A percentile compares a stretch with the other conserved stretches of the same genome.
Evolutionary conservation across 2,797 vertebrate species (phyloP).

Genomic region (Labeo calbasu): DNA sequence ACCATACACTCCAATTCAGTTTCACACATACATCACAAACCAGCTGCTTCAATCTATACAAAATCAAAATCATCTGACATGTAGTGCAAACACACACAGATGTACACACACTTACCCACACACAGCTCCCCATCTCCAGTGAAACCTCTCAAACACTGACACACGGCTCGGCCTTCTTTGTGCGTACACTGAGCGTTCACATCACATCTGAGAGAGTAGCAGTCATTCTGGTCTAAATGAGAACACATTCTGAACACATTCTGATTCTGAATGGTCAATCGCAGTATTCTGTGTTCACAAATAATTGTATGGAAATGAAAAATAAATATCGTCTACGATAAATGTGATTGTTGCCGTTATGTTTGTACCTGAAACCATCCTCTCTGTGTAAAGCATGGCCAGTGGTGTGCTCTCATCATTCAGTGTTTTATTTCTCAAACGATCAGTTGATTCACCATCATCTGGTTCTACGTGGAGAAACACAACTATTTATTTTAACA

Average conservation of each 20-base stretch:
- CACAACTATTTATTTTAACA: background rate
- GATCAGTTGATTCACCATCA: conserved; percentile 48
- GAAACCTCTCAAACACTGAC: conserved; percentile 85
- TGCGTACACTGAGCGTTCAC: conserved; percentile 79
- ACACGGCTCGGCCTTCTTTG: conserved; percentile 72
- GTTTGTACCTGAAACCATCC: conserved; percentile 86
- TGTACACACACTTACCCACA: conserved; percentile 72
- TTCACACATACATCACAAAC: conserved; percentile 37
- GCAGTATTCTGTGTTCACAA: background rate
- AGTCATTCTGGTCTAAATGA: conserved; percentile 82
- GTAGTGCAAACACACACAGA: conserved; percentile 32
- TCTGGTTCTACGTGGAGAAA: conserved; percentile 62
- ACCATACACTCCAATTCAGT: conserved; percentile 36
- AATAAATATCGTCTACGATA: background rate
- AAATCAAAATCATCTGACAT: conserved; percentile 45
- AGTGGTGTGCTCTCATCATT: conserved; percentile 58
- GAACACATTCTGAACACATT: background rate
- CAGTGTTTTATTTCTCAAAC: conserved; percentile 62
- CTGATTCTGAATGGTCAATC: background rate
- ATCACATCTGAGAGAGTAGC: conserved; percentile 77
- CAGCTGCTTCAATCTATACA: conserved; percentile 19
- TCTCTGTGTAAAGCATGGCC: conserved; percentile 76
- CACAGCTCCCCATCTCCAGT: conserved; percentile 81
- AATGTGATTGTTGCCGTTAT: background rate
- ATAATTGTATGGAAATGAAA: background rate